Conservation (phyloP, 2,113 vertebrate species). For the Erpornis zantholeuca region DNA sequence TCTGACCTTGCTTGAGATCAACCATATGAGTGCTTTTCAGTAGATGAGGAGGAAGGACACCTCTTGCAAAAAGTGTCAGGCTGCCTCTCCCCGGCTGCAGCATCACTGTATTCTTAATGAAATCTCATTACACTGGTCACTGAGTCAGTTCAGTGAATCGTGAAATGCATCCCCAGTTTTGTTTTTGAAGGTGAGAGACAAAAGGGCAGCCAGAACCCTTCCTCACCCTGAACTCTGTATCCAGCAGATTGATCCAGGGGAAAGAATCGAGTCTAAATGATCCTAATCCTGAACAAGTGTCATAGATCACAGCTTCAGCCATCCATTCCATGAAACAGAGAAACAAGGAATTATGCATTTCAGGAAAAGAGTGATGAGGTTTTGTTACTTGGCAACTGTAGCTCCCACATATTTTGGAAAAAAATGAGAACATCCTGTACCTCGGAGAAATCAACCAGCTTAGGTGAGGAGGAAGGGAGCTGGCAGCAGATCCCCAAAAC, state of each 20-base stretch:
- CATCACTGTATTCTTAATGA: background rate
- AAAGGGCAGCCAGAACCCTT: background rate
- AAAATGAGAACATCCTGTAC: slow-evolving; percentile 16
- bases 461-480: slow-evolving; percentile 26
- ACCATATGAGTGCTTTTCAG: background rate
- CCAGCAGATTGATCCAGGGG: background rate
- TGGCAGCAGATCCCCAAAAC: slow-evolving; percentile 23
- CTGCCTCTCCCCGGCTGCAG: background rate
- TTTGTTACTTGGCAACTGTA: slow-evolving; percentile 55
- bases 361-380: background rate
- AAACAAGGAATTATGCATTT: background rate
- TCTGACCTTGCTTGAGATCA: background rate
- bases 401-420: slow-evolving; percentile 41
- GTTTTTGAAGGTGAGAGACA: background rate
- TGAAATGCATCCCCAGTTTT: background rate
- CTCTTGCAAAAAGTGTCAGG: background rate
- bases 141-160: background rate
- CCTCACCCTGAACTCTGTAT: background rate
- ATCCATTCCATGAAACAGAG: background rate
- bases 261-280: background rate
- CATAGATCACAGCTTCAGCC: background rate
- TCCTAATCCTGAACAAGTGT: background rate
- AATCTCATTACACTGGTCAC: background rate
- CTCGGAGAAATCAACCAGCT: background rate
- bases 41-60: background rate